These are phyloP conservation scores for Malurus melanocephalus DNA, from an alignment of 2,113 vertebrate species.

Conservation along the genomic window DNA sequence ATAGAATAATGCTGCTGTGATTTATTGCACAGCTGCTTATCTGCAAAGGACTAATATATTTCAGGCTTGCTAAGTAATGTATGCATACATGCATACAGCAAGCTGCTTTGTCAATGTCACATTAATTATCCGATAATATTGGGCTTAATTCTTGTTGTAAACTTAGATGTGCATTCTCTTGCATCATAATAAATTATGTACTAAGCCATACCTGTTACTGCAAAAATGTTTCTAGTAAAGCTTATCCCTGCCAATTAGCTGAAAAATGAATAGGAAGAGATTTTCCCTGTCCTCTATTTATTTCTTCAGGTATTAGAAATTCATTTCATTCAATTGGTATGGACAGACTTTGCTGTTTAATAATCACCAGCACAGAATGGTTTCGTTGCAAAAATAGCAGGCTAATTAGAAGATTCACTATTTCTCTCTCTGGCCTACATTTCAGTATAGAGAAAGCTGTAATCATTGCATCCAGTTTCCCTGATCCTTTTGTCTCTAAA, in stretches of 20 bases:
- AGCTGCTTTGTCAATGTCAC: constrained; percentile 20
- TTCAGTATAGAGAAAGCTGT: neutral
- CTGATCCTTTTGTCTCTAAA: neutral
- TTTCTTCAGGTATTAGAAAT: neutral
- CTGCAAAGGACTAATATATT: neutral
- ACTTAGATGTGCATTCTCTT: neutral
- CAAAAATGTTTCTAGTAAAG: neutral
- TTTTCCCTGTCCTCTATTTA: neutral
- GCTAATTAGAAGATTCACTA: neutral
- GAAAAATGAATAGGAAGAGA: neutral
- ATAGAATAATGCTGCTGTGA: neutral
- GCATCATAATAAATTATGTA: neutral
- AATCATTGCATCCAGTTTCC: neutral
- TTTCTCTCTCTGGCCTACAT: neutral
- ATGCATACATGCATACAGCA: neutral
- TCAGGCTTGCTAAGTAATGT: neutral
- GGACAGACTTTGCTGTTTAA: neutral
- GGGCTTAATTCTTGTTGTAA: neutral
- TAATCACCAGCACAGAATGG: neutral
- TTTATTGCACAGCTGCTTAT: neutral
- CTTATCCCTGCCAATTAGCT: neutral
- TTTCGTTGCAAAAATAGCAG: neutral
- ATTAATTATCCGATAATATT: constrained; percentile 31
- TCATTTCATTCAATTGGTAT: neutral
- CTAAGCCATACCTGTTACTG: neutral